phyloP scores from a whole-genome alignment of 2,888 invertebrate species.

The Athalia cordata region DNA sequence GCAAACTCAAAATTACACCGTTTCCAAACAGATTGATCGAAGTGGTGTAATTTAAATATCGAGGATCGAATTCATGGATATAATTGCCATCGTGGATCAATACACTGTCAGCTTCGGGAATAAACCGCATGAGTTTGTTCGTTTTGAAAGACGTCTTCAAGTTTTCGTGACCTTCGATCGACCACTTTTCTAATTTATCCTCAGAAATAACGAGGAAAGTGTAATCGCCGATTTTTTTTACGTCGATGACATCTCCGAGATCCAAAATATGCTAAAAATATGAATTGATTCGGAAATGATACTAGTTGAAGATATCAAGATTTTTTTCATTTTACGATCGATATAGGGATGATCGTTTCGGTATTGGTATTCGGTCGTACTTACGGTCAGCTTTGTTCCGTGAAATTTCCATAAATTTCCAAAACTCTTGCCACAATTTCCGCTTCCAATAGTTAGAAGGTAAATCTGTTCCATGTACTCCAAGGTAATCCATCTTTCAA shows the following conservation, averaged over 20 bases:
- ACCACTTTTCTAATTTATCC: slow-evolving; percentile 51
- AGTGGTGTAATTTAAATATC: slow-evolving; percentile 30
- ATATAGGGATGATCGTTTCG: not conserved
- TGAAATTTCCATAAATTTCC: slow-evolving; percentile 73
- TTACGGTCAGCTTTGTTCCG: slow-evolving; percentile 65
- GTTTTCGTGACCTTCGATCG: slow-evolving; percentile 47
- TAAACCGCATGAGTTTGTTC: slow-evolving; percentile 50
- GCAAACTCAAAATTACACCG: slow-evolving; percentile 53
- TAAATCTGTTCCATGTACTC: slow-evolving; percentile 65
- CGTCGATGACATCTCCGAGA: slow-evolving; percentile 57
- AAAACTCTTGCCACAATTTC: slow-evolving; percentile 63
- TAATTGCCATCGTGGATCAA: slow-evolving; percentile 47
- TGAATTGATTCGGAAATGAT: slow-evolving; percentile 17
- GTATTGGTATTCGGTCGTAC: slow-evolving; percentile 31
- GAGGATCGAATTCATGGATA: slow-evolving; percentile 49
- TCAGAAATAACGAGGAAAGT: slow-evolving; percentile 52
- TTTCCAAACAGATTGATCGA: slow-evolving; percentile 22
- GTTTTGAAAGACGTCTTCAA: slow-evolving; percentile 41
- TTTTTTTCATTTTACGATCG: not conserved
- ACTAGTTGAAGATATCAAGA: slow-evolving; percentile 1
- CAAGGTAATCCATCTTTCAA: slow-evolving; percentile 73
- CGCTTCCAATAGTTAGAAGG: slow-evolving; percentile 67
- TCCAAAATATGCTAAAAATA: slow-evolving; percentile 56
- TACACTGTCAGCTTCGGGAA: slow-evolving; percentile 50
- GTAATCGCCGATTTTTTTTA: slow-evolving; percentile 52